phyloP scores from a whole-genome alignment of 1,140 invertebrate species.

The Forficula auricularia region DNA sequence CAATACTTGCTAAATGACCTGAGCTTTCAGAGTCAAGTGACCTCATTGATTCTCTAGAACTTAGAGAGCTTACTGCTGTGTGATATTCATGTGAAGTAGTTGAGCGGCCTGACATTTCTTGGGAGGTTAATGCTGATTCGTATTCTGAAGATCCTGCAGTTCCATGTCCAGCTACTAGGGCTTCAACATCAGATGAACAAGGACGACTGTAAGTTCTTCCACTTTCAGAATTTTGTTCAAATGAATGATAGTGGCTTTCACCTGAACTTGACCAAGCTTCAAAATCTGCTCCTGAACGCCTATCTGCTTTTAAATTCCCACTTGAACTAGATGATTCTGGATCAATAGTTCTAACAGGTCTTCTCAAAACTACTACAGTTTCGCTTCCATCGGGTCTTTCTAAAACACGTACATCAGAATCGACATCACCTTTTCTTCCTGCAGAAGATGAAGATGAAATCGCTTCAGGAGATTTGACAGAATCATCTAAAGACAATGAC shows the following conservation, averaged over 20 bases:
- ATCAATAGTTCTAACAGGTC: constrained; percentile 7
- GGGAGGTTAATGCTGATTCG: constrained; percentile 65
- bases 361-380: constrained; percentile 22
- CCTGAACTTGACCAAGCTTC: constrained; percentile 72
- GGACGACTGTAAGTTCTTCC: constrained; percentile 55
- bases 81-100: constrained; percentile 63
- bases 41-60: constrained; percentile 73
- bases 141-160: constrained; percentile 56
- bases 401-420: constrained; percentile 1
- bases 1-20: constrained; percentile 68
- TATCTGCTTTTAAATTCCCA: constrained; percentile 33
- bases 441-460: constrained; percentile 19
- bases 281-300: constrained; percentile 44
- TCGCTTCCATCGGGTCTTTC: constrained; percentile 12
- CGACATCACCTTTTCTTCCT: neutral
- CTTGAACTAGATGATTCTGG: constrained; percentile 4
- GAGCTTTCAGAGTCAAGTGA: constrained; percentile 76
- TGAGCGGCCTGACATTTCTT: constrained; percentile 52
- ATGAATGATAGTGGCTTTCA: constrained; percentile 75
- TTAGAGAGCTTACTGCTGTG: constrained; percentile 63
- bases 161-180: constrained; percentile 33
- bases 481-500: constrained; percentile 21
- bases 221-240: constrained; percentile 47
- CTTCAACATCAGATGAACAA: constrained; percentile 73
- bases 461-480: constrained; percentile 24